Evolutionary conservation across 1,140 invertebrate genomes (phyloP).

Genomic region (Diorhabda sublineata): DNA sequence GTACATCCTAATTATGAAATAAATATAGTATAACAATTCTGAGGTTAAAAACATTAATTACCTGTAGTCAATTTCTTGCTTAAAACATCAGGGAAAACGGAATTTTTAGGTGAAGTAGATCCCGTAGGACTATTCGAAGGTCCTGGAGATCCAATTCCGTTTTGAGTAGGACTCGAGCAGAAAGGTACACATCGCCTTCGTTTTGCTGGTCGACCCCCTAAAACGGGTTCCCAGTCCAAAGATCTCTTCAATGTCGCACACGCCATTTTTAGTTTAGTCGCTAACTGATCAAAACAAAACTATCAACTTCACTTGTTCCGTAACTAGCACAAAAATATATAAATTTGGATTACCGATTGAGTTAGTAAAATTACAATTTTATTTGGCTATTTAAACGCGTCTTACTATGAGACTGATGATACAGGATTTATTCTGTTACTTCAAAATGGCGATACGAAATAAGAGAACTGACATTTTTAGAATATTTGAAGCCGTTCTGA

Average conservation of each 20-base stretch:
- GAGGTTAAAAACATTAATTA: constrained; percentile 46
- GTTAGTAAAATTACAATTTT: constrained; percentile 5
- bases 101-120: constrained; percentile 45
- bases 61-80: constrained; percentile 76
- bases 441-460: constrained; percentile 38
- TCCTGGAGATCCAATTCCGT: constrained; percentile 23
- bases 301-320: constrained; percentile 32
- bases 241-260: constrained; percentile 92
- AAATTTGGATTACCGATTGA: constrained; percentile 5
- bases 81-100: constrained; percentile 44
- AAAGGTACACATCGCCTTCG: constrained; percentile 83
- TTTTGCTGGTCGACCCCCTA: constrained; percentile 76
- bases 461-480: constrained; percentile 33
- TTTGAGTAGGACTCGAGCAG: constrained; percentile 57
- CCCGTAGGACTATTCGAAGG: constrained; percentile 58
- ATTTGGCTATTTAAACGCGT: background rate
- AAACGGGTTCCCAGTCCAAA: constrained; percentile 87
- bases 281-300: constrained; percentile 37
- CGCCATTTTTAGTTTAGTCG: constrained; percentile 72
- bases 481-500: background rate
- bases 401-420: constrained; percentile 7
- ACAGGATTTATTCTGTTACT: constrained; percentile 14
- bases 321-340: constrained; percentile 26
- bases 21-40: constrained; percentile 11
- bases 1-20: no score